Evolutionary conservation across 2,797 vertebrate species (phyloP), one percentile per base, ranked within the genome.

Genomic region (Myiothlypis coronata): DNA sequence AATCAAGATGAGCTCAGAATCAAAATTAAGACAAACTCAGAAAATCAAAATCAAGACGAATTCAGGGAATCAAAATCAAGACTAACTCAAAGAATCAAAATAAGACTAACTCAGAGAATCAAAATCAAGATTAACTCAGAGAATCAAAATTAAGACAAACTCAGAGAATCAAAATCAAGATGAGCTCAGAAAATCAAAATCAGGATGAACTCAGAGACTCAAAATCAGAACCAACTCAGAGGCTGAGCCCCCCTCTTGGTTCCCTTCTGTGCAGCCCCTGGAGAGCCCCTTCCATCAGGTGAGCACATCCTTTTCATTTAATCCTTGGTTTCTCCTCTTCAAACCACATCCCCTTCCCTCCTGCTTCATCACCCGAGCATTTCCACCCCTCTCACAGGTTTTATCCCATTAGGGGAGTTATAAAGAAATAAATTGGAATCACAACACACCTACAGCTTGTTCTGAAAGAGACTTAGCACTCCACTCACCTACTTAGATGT

Each of bases 401-500:
- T 95, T 72, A 94, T 91, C 90, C 90, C 92, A 93, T 97, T 94
- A 95, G 83, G 65, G 83, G 83, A 81, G 74, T 49, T 50, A 79
- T n/a, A 83, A 89, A 92, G 87, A 89, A 96, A 92, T 85, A 94
- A 95, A 96, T 93, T n/a, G 82, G 91, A 93, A 94, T 92, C 89
- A 79, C 92, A 95, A 93, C 87, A 84, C 83, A 96, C 90, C 95
- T 79, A 67, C 89, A 64, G 93, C 77, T 92, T 69, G 65, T 55
- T 96, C 90, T 81, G 74, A 86, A 88, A 95, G 79, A 83, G 89
- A 75, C 60, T 76, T 83, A 89, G 90, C 96, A 55, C 94, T 89
- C 39, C 87, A 95, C 83, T 96, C 89, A 81, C 93, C 93, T 94
- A n/a, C 94, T 90, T 68, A 79, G 61, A 34, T 20, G 57, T 59